Conservation (phyloP, 1,140 invertebrate genomes). For the Lepidurus packardi region DNA sequence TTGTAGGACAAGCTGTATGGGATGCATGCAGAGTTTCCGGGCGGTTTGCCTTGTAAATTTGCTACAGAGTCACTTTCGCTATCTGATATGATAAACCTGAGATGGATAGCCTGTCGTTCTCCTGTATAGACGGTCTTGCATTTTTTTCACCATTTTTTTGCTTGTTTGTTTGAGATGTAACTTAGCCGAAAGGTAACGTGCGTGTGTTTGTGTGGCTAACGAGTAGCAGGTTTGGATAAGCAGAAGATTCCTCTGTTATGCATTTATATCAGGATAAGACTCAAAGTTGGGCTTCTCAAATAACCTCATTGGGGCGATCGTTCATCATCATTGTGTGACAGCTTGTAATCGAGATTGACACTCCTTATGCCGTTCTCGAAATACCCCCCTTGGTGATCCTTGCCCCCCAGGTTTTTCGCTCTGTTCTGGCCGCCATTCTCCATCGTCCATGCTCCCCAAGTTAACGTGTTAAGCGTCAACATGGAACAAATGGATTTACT, state of each 20-base stretch:
- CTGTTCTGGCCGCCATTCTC: no score
- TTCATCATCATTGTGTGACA: conserved; percentile 22
- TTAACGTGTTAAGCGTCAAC: neutral
- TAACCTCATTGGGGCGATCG: conserved; percentile 17
- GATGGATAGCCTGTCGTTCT: neutral
- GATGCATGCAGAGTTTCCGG: neutral
- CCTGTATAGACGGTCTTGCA: neutral
- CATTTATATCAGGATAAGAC: neutral
- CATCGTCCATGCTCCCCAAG: neutral
- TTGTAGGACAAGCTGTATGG: neutral
- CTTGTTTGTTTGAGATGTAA: neutral
- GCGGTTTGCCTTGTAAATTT: neutral
- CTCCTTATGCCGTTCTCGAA: neutral
- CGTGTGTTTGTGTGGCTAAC: neutral
- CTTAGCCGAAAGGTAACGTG: neutral
- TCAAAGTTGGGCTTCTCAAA: neutral
- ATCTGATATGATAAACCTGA: neutral
- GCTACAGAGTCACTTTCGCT: neutral
- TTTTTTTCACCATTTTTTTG: neutral
- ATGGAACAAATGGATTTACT: conserved; percentile 1
- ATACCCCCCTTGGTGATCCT: conserved; percentile 3
- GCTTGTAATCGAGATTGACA: conserved; percentile 4
- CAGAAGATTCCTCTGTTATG: neutral
- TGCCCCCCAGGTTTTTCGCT: neutral
- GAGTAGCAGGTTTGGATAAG: neutral